Evolutionary conservation across 2,113 vertebrate species (phyloP).

Genomic region (Anolis sagrei): DNA sequence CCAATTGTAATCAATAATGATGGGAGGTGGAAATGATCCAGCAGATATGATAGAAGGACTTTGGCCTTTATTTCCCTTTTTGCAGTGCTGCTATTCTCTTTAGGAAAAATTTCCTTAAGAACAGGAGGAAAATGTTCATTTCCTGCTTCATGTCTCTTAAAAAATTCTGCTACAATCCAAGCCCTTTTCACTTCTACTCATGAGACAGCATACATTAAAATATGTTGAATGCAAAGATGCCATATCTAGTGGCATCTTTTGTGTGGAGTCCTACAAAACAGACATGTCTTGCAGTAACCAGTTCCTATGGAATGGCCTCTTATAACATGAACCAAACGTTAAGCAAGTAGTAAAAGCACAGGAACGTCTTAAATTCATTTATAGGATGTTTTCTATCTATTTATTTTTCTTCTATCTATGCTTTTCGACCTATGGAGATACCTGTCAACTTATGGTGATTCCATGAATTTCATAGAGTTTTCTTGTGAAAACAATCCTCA

Average conservation of each 20-base stretch:
- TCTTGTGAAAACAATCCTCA: too few species aligned
- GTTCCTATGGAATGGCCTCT: background rate
- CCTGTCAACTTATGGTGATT: too few species aligned
- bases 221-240: background rate
- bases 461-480: too few species aligned
- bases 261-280: background rate
- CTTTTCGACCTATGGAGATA: too few species aligned
- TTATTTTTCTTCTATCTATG: too few species aligned
- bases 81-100: background rate
- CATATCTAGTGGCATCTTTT: background rate
- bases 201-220: background rate
- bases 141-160: background rate
- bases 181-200: background rate
- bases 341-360: background rate
- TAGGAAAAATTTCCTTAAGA: background rate
- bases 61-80: background rate
- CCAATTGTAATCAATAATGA: background rate
- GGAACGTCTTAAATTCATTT: background rate
- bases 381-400: too few species aligned
- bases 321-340: background rate
- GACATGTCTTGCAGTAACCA: background rate
- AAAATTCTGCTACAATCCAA: background rate
- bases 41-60: background rate
- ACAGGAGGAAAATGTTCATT: background rate
- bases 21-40: background rate